These are phyloP conservation scores for Vanessa tameamea DNA, from an alignment of 1,140 invertebrate genomes.

Conservation along the genomic window DNA sequence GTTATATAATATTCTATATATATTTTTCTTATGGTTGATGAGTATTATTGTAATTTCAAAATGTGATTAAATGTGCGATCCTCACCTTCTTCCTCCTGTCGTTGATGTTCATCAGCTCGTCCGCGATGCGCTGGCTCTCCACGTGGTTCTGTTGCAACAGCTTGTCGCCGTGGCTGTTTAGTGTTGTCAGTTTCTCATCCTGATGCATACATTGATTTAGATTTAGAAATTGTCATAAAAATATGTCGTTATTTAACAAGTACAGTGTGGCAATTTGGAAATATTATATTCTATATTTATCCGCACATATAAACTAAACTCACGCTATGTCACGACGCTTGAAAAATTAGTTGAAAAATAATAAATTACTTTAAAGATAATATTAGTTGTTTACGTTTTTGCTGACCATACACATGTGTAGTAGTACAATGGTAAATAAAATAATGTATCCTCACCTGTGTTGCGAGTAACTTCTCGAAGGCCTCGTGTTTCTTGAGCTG, in stretches of 20 bases:
- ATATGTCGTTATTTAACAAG: too few species aligned
- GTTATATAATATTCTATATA: too few species aligned
- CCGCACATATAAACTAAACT: too few species aligned
- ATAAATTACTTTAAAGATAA: too few species aligned
- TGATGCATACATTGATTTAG: conserved; percentile 67
- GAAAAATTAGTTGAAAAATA: too few species aligned
- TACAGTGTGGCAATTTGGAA: too few species aligned
- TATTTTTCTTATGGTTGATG: too few species aligned
- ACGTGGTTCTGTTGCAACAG: conserved; percentile 96
- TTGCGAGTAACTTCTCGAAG: conserved; percentile 91
- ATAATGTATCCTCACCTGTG: conserved; percentile 66
- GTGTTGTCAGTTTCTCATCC: conserved; percentile 91
- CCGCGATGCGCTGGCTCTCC: conserved; percentile 92
- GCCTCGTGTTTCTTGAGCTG: conserved; percentile 95
- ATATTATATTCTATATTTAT: too few species aligned
- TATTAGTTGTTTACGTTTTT: too few species aligned
- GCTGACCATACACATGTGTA: background rate
- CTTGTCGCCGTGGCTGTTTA: conserved; percentile 94
- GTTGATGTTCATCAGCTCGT: conserved; percentile 86
- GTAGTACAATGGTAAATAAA: background rate
- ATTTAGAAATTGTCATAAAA: background rate
- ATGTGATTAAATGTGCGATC: too few species aligned
- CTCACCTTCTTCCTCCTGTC: conserved; percentile 85
- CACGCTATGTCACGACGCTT: too few species aligned
- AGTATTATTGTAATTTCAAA: too few species aligned